These are phyloP conservation scores for Amphiprion clarkii DNA, from an alignment of 2,797 vertebrate genomes.

Conservation along the genomic window DNA sequence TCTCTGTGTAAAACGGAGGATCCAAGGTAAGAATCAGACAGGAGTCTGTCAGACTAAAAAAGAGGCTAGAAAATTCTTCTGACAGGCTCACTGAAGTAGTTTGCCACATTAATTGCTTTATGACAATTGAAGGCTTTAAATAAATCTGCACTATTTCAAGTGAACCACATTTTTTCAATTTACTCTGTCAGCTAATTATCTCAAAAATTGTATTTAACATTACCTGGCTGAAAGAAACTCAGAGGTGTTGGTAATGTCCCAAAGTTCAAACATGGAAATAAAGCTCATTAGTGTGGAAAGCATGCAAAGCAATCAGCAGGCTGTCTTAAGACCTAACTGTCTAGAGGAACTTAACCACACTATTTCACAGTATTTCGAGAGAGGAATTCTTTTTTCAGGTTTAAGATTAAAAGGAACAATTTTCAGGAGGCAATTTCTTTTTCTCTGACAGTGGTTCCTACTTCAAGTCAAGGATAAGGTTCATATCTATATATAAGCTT, in stretches of 20 bases:
- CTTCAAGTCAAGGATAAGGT: slow-evolving; percentile 72
- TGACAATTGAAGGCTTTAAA: slow-evolving; percentile 60
- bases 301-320: slow-evolving; percentile 53
- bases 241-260: slow-evolving; percentile 22
- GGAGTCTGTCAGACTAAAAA: slow-evolving; percentile 38
- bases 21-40: slow-evolving; percentile 54
- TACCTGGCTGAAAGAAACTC: slow-evolving; percentile 52
- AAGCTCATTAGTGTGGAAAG: slow-evolving; percentile 57
- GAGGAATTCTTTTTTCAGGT: slow-evolving; percentile 51
- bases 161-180: slow-evolving; percentile 47
- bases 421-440: slow-evolving; percentile 65
- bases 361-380: slow-evolving; percentile 52
- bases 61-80: slow-evolving; percentile 23
- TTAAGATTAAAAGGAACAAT: slow-evolving; percentile 60
- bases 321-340: slow-evolving; percentile 52
- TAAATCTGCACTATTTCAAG: slow-evolving; percentile 51
- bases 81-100: slow-evolving; percentile 45
- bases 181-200: slow-evolving; percentile 64
- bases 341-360: slow-evolving; percentile 48
- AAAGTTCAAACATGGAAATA: slow-evolving; percentile 47
- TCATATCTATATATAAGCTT: slow-evolving; percentile 73
- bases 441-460: slow-evolving; percentile 66
- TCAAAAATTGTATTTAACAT: slow-evolving; percentile 38
- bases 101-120: slow-evolving; percentile 62
- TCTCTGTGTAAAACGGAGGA: slow-evolving; percentile 20